Base-by-base conservation (phyloP, 1,140 invertebrate species). In the Zaprionus kolodkinae region DNA sequence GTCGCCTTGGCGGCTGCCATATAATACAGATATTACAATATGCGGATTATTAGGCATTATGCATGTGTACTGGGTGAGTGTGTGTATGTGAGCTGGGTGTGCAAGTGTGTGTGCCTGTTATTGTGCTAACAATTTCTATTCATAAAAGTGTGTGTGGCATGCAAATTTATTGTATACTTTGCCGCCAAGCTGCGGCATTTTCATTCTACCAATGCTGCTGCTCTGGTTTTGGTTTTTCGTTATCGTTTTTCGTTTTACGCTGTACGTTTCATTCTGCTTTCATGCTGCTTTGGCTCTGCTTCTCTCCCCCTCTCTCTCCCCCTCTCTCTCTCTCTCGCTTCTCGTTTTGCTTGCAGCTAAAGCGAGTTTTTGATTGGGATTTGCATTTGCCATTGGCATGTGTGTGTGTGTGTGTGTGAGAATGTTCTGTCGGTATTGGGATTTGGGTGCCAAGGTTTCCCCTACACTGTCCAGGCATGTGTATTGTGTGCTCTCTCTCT, bases 1-100 rank as follows among this genome's bases (percentile, higher is more conserved):
- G 33, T 55, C 64, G 63, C 40, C 25, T 68, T 74, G 62, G 48
- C 64, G 45, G 48, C 72, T 61, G 60, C 76, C 65, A 68, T 89
- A 85, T 85, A 89, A 88, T 89, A 81, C 78, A 89, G 85, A 88
- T 81, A 89, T 81, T 79, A 88, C 85, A 88, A 88, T 88, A 89
- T 89, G 85, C 85, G 85, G 85, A 88, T 88, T 88, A 88, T 90
- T 90, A 88, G 85, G 85, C 81, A 88, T 88, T 88, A 88, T 89
- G 85, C 85, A 84, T 65, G 55, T 83, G 69, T 77, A 21, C 54
- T n/a, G 45, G 1, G 10, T 35, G 43, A 9, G 0, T 40, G 45
- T 21, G 38, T 30, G 27, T 61, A 48, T 63, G 54, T 65, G 17
- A 73, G 25, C 54, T n/a, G 45, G 0, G 9, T 21, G 27, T 64